These are phyloP conservation scores for Planococcus citri DNA, from an alignment of 1,140 invertebrate species.

Conservation along the genomic window DNA sequence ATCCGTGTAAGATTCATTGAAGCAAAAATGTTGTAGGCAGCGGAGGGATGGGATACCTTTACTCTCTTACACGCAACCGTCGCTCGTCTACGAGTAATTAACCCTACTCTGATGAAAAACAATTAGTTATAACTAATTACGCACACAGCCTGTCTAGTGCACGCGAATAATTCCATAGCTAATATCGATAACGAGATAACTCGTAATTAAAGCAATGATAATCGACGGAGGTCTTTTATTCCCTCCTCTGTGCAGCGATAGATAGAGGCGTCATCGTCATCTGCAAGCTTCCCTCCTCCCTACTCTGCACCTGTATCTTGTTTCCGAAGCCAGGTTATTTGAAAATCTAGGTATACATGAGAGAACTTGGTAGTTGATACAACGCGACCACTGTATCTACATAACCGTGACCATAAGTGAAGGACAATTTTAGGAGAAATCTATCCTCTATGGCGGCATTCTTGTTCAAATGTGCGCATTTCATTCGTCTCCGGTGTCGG, in stretches of 20 bases:
- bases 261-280: not conserved
- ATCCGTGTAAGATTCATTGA: no score
- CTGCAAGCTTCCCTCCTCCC: no score
- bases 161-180: not conserved
- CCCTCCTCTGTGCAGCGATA: no score
- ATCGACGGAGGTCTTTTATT: not conserved
- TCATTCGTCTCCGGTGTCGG: not conserved
- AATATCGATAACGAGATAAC: no score
- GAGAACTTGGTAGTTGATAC: no score
- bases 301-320: no score
- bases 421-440: not conserved
- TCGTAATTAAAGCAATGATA: not conserved
- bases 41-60: no score
- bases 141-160: not conserved
- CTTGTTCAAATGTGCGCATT: not conserved
- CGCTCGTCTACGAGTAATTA: no score
- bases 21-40: no score
- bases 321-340: not conserved
- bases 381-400: not conserved
- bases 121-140: not conserved
- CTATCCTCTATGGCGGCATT: not conserved
- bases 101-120: not conserved
- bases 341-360: not conserved
- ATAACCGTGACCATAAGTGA: constrained; percentile 6
- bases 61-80: no score